Conservation (phyloP, 2,797 vertebrate species). For the Lithobates sylvaticus region DNA sequence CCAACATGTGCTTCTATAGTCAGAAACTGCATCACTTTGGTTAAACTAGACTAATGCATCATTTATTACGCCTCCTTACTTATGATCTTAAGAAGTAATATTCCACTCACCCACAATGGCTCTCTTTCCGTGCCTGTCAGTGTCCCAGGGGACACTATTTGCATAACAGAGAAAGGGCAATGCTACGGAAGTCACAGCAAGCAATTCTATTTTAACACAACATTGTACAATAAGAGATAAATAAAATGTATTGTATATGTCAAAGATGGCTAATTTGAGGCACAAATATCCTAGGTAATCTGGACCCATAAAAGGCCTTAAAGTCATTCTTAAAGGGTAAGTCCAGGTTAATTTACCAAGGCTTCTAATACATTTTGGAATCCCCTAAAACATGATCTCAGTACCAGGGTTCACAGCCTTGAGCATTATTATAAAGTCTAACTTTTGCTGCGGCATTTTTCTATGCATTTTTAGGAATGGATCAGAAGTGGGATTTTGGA, state of each 20-base stretch:
- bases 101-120: slow-evolving; percentile 34
- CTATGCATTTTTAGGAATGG: no score
- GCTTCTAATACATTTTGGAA: no score
- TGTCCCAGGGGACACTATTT: slow-evolving; percentile 16
- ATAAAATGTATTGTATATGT: neutral
- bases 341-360: no score
- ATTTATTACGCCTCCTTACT: neutral
- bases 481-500: no score
- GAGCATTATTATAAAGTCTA: no score
- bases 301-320: no score
- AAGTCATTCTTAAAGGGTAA: no score
- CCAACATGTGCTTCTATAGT: neutral
- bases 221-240: neutral
- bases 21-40: slow-evolving; percentile 4
- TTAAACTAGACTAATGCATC: slow-evolving; percentile 2
- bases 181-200: slow-evolving; percentile 17
- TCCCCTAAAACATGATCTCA: no score
- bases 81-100: slow-evolving; percentile 3
- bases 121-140: neutral
- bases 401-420: no score
- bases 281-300: neutral
- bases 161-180: slow-evolving; percentile 41
- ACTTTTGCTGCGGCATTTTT: no score
- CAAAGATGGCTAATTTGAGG: neutral
- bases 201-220: neutral